Evolutionary conservation across 2,888 invertebrate genomes (phyloP).

Genomic region (Tipula helvola): DNA sequence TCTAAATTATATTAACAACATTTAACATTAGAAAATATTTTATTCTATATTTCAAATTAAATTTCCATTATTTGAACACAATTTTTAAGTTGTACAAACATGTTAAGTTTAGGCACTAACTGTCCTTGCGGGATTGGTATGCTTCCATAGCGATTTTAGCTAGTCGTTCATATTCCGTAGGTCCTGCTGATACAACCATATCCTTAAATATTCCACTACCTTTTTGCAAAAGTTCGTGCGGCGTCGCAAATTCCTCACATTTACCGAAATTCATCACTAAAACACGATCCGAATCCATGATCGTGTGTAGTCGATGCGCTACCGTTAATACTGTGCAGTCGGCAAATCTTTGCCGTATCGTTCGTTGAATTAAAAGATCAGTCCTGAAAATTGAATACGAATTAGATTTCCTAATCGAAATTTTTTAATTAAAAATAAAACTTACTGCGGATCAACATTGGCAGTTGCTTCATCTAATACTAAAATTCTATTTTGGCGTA

Average conservation of each 20-base stretch:
- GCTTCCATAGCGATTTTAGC: slow-evolving; percentile 16
- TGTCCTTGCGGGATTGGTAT: slow-evolving; percentile 14
- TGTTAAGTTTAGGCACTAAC: neutral
- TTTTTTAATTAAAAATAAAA: neutral
- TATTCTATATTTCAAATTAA: neutral
- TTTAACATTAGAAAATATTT: neutral
- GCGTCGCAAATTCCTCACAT: slow-evolving; percentile 53
- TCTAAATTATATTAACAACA: neutral
- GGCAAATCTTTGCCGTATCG: slow-evolving; percentile 59
- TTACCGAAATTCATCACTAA: slow-evolving; percentile 67
- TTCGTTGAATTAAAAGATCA: slow-evolving; percentile 64
- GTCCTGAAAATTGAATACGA: slow-evolving; percentile 34
- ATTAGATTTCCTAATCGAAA: neutral
- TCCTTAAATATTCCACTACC: slow-evolving; percentile 43
- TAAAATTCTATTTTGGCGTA: slow-evolving; percentile 62
- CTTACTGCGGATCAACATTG: slow-evolving; percentile 43
- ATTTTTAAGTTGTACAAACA: neutral
- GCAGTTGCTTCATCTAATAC: slow-evolving; percentile 57
- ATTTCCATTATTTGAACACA: neutral
- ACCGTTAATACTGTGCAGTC: slow-evolving; percentile 74
- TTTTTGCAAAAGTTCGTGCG: slow-evolving; percentile 44
- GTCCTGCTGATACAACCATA: slow-evolving; percentile 52
- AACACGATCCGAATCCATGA: slow-evolving; percentile 76
- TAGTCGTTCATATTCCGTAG: slow-evolving; percentile 18
- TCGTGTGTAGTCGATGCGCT: slow-evolving; percentile 77